Evolutionary conservation across 92 coral and sea anemone species (phyloP), one percentile per base, ranked within the genome.

Genomic region (Chrysogorgia sp.): DNA sequence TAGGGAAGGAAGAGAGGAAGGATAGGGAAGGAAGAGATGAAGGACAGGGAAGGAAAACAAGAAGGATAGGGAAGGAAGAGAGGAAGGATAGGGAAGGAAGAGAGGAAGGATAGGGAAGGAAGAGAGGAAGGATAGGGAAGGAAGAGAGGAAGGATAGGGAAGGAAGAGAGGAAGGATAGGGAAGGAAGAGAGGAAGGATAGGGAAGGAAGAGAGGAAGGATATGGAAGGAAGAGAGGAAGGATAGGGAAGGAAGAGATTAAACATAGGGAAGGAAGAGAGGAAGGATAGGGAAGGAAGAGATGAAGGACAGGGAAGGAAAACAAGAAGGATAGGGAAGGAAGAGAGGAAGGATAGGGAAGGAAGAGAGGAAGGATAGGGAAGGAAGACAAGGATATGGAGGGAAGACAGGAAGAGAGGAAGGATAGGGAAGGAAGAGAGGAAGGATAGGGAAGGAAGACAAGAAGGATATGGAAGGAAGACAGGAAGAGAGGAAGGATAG

Each of bases 401-500:
- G 24, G 74, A 20, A 43, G 14, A 23, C 3, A 32, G 60, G 67
- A 1, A 32, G 41, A 24, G 34, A 41, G 34, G 53, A 0, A 32
- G 47, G 34, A 25, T 1, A 58, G 33, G 7, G 25, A 17, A 29
- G 63, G 10, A 24, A 29, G 63, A 22, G 23, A 29, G 32, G 10
- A 31, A 3, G 32, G 2, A 58, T 1, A 29, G 1, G 23, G 63
- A 3, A 22, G 23, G 63, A 2, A 20, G 10, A 23, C 25, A 31
- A 9, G 12, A 2, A 31, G 1, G 32, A 29, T 4, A 58, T 31
- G 30, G 70, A 35, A 24, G 79, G 41, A 52, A 52, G 40, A 25
- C 55, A 75, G 20, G 68, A 75, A 17, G 31, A 30, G 55, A 32
- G 48, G 34, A 58, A 19, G 80, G 34, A 55, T n/a, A n/a, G 33